Conservation (phyloP, 2,888 invertebrate species). For the Apodemia zela region DNA sequence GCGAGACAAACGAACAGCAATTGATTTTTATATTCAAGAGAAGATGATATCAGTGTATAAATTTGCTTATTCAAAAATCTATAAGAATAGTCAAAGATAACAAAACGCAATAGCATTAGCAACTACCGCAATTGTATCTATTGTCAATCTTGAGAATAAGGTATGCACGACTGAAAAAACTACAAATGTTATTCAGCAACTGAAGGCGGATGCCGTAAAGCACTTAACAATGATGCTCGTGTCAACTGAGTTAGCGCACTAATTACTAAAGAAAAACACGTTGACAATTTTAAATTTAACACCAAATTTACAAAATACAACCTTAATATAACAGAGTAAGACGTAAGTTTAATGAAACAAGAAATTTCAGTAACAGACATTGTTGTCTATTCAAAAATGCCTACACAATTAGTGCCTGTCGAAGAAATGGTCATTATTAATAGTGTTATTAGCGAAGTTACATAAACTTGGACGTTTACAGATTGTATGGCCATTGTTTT, state of each 20-base stretch:
- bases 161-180: slow-evolving; percentile 51
- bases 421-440: slow-evolving; percentile 38
- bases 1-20: too few species aligned
- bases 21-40: too few species aligned
- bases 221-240: slow-evolving; percentile 48
- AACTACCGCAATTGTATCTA: slow-evolving; percentile 1
- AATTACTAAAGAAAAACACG: slow-evolving; percentile 49
- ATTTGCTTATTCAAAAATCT: not conserved
- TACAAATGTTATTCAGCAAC: slow-evolving; percentile 46
- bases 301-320: slow-evolving; percentile 18
- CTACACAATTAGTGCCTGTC: slow-evolving; percentile 38
- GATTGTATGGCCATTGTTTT: slow-evolving; percentile 36
- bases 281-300: slow-evolving; percentile 39
- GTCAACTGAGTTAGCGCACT: slow-evolving; percentile 52
- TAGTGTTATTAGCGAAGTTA: slow-evolving; percentile 50
- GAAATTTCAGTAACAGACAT: not conserved
- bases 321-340: slow-evolving; percentile 34
- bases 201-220: slow-evolving; percentile 48
- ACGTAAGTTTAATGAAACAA: slow-evolving; percentile 32
- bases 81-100: slow-evolving; percentile 3
- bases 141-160: slow-evolving; percentile 30
- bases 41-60: not conserved
- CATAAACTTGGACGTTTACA: slow-evolving; percentile 42
- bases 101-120: slow-evolving; percentile 12
- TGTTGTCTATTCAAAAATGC: slow-evolving; percentile 36